Percentiles rank a stretch among this genome's conserved stretches.
Conservation (phyloP, 2,797 vertebrate genomes). For the Lutra lutra region DNA sequence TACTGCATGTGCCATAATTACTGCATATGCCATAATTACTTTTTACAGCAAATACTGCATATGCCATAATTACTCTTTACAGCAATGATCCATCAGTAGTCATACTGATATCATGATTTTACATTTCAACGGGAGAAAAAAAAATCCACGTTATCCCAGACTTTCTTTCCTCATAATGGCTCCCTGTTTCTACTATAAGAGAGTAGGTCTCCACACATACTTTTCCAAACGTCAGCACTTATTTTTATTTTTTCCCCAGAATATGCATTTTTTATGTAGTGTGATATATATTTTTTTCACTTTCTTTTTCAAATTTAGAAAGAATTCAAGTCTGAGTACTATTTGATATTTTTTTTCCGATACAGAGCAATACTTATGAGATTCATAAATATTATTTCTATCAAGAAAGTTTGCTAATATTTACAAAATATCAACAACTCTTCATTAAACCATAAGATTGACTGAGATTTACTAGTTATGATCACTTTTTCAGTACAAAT, state of each 20-base stretch:
- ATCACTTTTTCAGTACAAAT: slow-evolving; percentile 79
- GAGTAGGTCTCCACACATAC: no score
- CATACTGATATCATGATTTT: no score
- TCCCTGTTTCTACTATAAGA: no score
- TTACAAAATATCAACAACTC: slow-evolving; percentile 75
- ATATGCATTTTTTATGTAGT: slow-evolving; percentile 77
- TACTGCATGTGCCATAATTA: no score
- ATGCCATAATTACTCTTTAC: no score
- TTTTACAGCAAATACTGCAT: no score
- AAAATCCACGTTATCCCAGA: no score
- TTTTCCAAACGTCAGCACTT: no score
- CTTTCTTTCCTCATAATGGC: no score
- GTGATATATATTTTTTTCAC: background rate
- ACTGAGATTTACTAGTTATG: slow-evolving; percentile 78
- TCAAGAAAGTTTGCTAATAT: slow-evolving; percentile 65
- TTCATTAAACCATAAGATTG: slow-evolving; percentile 69
- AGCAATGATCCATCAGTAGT: no score
- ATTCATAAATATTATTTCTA: slow-evolving; percentile 68
- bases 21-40: no score
- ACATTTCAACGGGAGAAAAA: no score
- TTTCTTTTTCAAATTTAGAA: slow-evolving; percentile 67
- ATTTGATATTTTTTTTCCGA: slow-evolving; percentile 56
- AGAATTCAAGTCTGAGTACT: slow-evolving; percentile 46
- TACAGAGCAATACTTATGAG: slow-evolving; percentile 53
- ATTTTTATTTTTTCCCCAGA: slow-evolving; percentile 9